A percentile compares a stretch with the other conserved stretches of the same genome.
These are phyloP conservation scores for Petrocephalus sullivani DNA, from an alignment of 2,797 vertebrate species.

Conservation along the genomic window DNA sequence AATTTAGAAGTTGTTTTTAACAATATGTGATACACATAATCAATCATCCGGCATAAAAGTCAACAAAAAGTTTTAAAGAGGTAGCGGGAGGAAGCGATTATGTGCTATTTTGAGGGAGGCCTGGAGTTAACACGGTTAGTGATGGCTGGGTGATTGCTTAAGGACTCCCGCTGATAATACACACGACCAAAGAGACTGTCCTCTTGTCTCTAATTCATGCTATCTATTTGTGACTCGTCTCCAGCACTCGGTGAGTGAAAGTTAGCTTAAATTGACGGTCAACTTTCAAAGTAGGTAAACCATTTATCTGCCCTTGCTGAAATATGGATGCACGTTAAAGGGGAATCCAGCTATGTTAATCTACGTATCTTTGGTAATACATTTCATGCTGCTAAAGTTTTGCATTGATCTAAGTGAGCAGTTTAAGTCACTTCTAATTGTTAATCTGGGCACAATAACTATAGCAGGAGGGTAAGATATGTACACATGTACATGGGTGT, in stretches of 20 bases:
- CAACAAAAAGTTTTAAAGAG: conserved; percentile 66
- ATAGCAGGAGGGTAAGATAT: background rate
- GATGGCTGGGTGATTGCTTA: conserved; percentile 84
- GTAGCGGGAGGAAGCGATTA: conserved; percentile 71
- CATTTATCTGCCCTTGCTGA: background rate
- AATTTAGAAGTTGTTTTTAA: conserved; percentile 65
- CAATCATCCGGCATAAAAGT: conserved; percentile 73
- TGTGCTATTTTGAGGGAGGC: conserved; percentile 72
- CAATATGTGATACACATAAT: conserved; percentile 67
- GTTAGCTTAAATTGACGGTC: background rate
- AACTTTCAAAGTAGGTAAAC: background rate
- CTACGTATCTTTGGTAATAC: background rate
- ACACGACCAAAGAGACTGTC: conserved; percentile 58
- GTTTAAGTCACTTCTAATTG: background rate
- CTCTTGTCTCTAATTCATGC: conserved; percentile 41
- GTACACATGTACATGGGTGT: background rate
- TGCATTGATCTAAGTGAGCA: background rate
- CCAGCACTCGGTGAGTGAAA: background rate
- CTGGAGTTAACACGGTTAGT: conserved; percentile 92
- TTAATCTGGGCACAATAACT: no score
- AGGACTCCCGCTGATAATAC: conserved; percentile 81
- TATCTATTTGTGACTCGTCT: background rate
- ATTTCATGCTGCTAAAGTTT: background rate
- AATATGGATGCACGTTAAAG: background rate
- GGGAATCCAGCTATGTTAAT: background rate